Percentiles rank a stretch among this genome's conserved stretches.
Evolutionary conservation across 2,888 invertebrate genomes (phyloP).

Genomic region (Tipula vernalis): DNA sequence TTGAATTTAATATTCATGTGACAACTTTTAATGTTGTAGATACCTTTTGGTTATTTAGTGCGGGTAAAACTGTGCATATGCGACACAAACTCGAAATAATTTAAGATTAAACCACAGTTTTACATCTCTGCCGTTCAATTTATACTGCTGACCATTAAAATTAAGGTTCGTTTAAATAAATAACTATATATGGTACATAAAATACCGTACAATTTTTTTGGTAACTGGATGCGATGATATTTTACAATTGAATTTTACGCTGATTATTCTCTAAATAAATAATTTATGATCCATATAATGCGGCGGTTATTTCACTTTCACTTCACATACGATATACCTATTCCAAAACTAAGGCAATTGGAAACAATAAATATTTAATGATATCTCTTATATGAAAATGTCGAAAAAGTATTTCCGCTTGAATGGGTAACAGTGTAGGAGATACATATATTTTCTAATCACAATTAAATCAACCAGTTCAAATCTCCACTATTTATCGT

Average conservation of each 20-base stretch:
- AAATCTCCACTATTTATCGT: too few relatives aligned
- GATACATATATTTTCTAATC: too few relatives aligned
- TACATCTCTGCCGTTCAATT: background rate
- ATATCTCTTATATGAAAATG: too few relatives aligned
- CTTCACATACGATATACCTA: too few relatives aligned
- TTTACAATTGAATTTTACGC: background rate
- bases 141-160: background rate
- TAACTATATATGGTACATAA: background rate
- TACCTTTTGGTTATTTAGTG: background rate
- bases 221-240: background rate
- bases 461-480: too few relatives aligned
- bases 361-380: too few relatives aligned
- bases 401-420: too few relatives aligned
- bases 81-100: background rate
- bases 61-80: background rate
- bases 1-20: background rate
- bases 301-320: too few relatives aligned
- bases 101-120: background rate
- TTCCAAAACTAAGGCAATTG: too few relatives aligned
- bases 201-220: background rate
- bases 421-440: too few relatives aligned
- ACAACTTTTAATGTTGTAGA: background rate
- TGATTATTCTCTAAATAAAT: too few relatives aligned
- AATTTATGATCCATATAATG: too few relatives aligned
- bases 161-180: background rate